A percentile compares a stretch with the other conserved stretches of the same genome.
phyloP scores from a whole-genome alignment of 2,797 vertebrate species.

The Antennarius maculatus region DNA sequence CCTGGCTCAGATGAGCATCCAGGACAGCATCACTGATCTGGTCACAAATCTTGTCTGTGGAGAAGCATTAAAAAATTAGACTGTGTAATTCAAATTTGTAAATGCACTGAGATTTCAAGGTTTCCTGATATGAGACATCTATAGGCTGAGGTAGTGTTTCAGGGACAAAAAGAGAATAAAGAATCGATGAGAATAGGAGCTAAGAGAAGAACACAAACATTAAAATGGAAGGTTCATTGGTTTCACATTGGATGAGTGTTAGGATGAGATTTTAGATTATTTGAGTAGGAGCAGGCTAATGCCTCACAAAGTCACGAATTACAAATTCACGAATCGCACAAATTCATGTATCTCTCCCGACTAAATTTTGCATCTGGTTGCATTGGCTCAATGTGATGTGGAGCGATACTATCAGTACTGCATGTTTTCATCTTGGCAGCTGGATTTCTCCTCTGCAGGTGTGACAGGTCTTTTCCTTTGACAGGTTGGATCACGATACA shows the following conservation, averaged over 20 bases:
- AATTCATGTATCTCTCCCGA: conserved; percentile 45
- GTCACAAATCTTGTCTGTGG: conserved; percentile 97
- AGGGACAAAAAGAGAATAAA: not conserved
- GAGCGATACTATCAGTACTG: too few relatives aligned
- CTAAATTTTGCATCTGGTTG: conserved; percentile 25
- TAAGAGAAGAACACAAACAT: not conserved
- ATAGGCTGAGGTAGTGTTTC: not conserved
- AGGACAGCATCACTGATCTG: conserved; percentile 98
- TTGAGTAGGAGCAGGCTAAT: conserved; percentile 45
- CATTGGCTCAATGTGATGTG: not conserved
- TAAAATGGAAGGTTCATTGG: not conserved
- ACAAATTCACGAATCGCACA: not conserved
- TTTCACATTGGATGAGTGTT: conserved; percentile 12
- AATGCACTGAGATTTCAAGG: not conserved
- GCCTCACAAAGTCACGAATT: not conserved
- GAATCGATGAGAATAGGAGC: not conserved
- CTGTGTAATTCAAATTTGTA: not conserved
- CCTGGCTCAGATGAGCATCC: conserved; percentile 94
- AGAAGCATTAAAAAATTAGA: conserved; percentile 17
- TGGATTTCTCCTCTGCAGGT: conserved; percentile 5
- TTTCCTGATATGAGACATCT: not conserved
- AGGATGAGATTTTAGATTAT: conserved; percentile 14
- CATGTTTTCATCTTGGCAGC: not conserved
- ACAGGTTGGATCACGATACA: not conserved
- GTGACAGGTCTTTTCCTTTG: not conserved